Conservation (phyloP, 1,140 invertebrate genomes). For the Drosophila azteca region DNA sequence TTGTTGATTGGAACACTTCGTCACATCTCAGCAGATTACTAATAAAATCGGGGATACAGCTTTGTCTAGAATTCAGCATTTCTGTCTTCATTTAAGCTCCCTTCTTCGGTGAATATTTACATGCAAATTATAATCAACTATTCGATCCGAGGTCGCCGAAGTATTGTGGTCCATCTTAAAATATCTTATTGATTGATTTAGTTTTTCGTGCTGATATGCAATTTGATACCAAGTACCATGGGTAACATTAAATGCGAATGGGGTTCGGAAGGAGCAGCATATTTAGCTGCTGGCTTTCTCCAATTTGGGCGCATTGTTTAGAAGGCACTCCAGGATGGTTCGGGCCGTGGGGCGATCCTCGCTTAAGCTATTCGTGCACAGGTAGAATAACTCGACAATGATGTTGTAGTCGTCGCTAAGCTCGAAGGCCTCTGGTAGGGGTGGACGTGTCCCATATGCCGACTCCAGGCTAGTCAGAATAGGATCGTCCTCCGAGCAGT, state of each 20-base stretch:
- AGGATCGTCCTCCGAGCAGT: slow-evolving; percentile 45
- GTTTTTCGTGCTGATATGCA: too few relatives aligned
- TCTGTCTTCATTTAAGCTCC: too few relatives aligned
- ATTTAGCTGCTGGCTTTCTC: slow-evolving; percentile 23
- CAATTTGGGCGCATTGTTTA: slow-evolving; percentile 57
- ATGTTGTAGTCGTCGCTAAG: slow-evolving; percentile 86
- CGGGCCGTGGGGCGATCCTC: slow-evolving; percentile 86
- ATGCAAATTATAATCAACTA: too few relatives aligned
- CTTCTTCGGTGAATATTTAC: too few relatives aligned
- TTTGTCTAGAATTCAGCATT: too few relatives aligned
- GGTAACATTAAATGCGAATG: slow-evolving; percentile 1
- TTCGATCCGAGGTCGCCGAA: too few relatives aligned
- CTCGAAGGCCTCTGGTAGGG: slow-evolving; percentile 87
- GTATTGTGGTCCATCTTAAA: too few relatives aligned
- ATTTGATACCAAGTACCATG: background rate
- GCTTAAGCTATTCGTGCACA: slow-evolving; percentile 88
- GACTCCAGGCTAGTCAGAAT: slow-evolving; percentile 44
- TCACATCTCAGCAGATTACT: too few relatives aligned
- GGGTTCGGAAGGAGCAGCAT: background rate
- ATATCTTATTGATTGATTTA: too few relatives aligned
- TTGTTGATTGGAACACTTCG: too few relatives aligned
- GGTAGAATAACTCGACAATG: slow-evolving; percentile 88
- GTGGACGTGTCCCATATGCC: slow-evolving; percentile 87
- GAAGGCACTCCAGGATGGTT: slow-evolving; percentile 66
- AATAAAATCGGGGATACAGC: too few relatives aligned